These are phyloP conservation scores for Bombus picipes DNA, from an alignment of 1,140 invertebrate species.

Conservation along the genomic window DNA sequence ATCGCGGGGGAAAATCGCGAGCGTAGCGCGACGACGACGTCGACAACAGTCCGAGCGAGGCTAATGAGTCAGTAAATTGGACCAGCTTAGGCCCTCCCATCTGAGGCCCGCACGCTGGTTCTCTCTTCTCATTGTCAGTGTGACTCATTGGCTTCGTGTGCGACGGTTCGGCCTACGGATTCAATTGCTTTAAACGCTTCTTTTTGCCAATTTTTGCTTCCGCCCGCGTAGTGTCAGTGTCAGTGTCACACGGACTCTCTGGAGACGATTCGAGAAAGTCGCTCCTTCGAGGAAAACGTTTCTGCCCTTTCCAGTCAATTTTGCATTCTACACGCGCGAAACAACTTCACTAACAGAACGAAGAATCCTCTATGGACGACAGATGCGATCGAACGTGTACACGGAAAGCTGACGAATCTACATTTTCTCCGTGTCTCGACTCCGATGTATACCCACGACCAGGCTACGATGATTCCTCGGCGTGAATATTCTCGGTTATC, in stretches of 20 bases:
- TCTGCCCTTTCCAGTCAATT: background rate
- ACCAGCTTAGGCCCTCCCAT: conserved; percentile 62
- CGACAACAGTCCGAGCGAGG: conserved; percentile 67
- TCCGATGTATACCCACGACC: background rate
- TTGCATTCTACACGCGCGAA: background rate
- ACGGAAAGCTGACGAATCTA: background rate
- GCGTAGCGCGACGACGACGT: conserved; percentile 41
- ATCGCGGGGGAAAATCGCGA: conserved; percentile 50
- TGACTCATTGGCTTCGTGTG: conserved; percentile 70
- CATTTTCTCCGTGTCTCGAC: background rate
- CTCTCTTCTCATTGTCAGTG: conserved; percentile 68
- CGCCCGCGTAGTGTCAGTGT: conserved; percentile 35
- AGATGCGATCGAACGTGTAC: background rate
- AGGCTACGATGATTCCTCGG: background rate
- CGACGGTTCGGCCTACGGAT: conserved; percentile 54
- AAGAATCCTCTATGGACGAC: background rate
- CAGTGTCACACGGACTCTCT: conserved; percentile 13
- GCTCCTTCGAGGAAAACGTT: too few relatives aligned
- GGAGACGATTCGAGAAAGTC: background rate
- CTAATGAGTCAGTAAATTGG: conserved; percentile 81
- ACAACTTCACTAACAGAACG: background rate
- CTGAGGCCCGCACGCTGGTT: conserved; percentile 60
- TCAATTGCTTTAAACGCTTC: conserved; percentile 27
- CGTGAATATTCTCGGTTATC: too few relatives aligned
- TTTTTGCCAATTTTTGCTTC: conserved; percentile 19